Evolutionary conservation across 2,888 invertebrate species (phyloP), one percentile per base, ranked within the genome.

Genomic region (Notodonta ziczac): DNA sequence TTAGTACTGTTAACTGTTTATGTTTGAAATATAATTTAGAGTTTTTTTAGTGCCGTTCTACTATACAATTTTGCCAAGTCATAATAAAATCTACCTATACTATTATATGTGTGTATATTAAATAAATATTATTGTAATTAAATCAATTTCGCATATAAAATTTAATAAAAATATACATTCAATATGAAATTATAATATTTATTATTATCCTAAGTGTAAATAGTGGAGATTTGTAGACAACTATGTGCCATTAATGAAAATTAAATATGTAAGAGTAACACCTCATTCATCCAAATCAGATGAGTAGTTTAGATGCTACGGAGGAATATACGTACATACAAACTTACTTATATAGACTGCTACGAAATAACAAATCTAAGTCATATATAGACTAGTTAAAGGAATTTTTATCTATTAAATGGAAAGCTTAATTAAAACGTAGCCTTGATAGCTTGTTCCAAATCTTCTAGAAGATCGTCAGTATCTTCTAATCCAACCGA

Each of bases 401-500:
- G 24, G n/a, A 57, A 14, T 61, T 52, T 52, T 32, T 32, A 52
- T 32, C 48, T 51, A 51, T 24, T 24, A 32, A 9, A 24, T 16
- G 50, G 8, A 13, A 14, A 14, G 35, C 42, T 24, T 40, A 56
- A 48, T 70, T 85, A 80, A 73, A 93, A 93, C 50, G 94, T 86
- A 46, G 76, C 88, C 65, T 95, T 95, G 10, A 99, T 94, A 8
- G 98, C 98, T 85, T 97, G 96, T 66, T 96, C 95, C 50, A 99
- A 87, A 89, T 99, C 99, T 10, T 94, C 92, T 58, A 98, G 94
- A 58, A 99, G 94, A 91, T 99, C 99, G 51, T 96, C 96, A 4
- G 94, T 94, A 74, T 97, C 97, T 93, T 99, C 99, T 42, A 99
- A 89, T 5, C 99, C 99, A 58, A 99, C 96, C 0, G 98, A 98